Conservation (phyloP, 2,113 vertebrate species). For the Cryptomyrus ogoouensis region DNA sequence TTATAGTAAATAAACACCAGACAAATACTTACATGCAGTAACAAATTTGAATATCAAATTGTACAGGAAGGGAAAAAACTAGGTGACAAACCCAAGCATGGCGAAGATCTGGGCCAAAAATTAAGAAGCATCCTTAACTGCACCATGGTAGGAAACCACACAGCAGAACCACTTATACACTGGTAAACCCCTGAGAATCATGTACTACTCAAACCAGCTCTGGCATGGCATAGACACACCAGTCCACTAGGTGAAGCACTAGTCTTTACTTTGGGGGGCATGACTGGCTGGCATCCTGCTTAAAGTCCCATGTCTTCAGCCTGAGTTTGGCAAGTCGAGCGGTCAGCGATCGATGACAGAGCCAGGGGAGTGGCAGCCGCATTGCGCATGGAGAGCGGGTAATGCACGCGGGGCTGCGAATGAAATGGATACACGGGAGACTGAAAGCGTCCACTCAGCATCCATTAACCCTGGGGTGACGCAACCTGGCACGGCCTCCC, state of each 20-base stretch:
- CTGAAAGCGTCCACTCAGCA: not conserved
- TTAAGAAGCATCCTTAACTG: not conserved
- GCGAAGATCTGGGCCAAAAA: not conserved
- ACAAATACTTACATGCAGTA: not conserved
- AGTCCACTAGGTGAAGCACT: not conserved
- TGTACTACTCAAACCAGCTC: not conserved
- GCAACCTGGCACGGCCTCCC: not conserved
- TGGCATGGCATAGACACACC: not conserved
- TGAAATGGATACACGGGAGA: constrained; percentile 1
- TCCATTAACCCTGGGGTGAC: constrained; percentile 16
- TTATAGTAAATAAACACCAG: not conserved
- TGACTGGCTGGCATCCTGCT: not conserved
- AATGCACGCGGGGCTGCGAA: not conserved
- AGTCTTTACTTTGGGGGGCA: not conserved
- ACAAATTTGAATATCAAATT: not conserved
- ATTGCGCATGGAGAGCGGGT: not conserved
- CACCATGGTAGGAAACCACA: not conserved
- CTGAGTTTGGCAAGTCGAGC: not conserved
- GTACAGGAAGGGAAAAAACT: not conserved
- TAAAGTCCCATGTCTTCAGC: not conserved
- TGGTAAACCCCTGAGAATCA: not conserved
- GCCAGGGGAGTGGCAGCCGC: not conserved
- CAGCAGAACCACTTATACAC: not conserved
- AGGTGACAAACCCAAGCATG: not conserved
- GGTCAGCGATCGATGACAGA: not conserved